phyloP scores from a whole-genome alignment of 1,140 invertebrate species.

The Armadillidium nasatum region DNA sequence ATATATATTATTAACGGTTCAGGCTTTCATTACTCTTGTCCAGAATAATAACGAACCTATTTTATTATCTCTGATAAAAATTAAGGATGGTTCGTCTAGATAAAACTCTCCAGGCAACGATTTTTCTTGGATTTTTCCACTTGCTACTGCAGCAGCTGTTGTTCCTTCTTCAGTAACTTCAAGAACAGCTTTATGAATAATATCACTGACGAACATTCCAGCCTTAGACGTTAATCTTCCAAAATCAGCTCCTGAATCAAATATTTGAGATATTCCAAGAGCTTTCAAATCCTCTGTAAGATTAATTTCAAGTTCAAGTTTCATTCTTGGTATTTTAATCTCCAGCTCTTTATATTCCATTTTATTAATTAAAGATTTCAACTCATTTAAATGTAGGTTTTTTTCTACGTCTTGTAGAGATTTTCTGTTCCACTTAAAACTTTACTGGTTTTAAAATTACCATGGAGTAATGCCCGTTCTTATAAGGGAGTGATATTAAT shows the following conservation, averaged over 20 bases:
- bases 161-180: constrained; percentile 76
- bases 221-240: constrained; percentile 54
- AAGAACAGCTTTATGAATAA: constrained; percentile 73
- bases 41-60: constrained; percentile 61
- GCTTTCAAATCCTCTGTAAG: constrained; percentile 54
- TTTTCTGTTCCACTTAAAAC: too few relatives aligned
- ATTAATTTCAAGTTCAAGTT: constrained; percentile 56
- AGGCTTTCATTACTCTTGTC: constrained; percentile 59
- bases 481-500: too few relatives aligned
- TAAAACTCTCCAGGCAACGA: constrained; percentile 48
- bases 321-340: constrained; percentile 63
- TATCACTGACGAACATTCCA: constrained; percentile 55
- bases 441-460: too few relatives aligned
- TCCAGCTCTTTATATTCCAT: constrained; percentile 42
- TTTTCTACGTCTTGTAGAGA: too few relatives aligned
- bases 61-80: constrained; percentile 61
- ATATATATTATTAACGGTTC: neutral
- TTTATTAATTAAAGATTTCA: too few relatives aligned
- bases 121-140: neutral
- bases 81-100: constrained; percentile 66
- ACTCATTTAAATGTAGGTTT: too few relatives aligned
- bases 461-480: too few relatives aligned
- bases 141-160: constrained; percentile 67
- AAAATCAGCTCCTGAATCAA: constrained; percentile 60
- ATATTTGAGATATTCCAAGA: constrained; percentile 59